phyloP scores from a whole-genome alignment of 2,888 invertebrate species.

The Lydus trimaculatus region DNA sequence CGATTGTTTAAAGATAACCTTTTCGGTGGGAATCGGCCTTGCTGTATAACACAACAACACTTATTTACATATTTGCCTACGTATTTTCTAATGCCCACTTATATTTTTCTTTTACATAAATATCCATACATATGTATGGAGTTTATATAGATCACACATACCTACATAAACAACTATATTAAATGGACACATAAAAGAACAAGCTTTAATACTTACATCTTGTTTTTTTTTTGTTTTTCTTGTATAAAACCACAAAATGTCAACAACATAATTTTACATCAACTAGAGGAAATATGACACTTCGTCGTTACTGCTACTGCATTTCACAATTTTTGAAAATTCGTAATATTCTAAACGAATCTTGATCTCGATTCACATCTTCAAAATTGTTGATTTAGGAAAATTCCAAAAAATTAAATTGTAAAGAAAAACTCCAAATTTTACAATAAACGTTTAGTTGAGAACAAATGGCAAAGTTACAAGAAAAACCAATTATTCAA shows the following conservation, averaged over 20 bases:
- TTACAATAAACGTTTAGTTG: too few relatives aligned
- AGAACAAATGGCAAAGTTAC: too few relatives aligned
- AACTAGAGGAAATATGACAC: neutral
- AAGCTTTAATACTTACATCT: neutral
- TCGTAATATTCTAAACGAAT: neutral
- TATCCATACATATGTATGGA: conserved; percentile 1
- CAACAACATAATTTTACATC: neutral
- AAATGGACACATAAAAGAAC: neutral
- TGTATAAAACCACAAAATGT: neutral
- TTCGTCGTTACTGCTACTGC: neutral
- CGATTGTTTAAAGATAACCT: conserved; percentile 25
- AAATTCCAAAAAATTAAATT: too few relatives aligned
- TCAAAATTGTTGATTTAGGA: too few relatives aligned
- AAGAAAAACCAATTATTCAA: too few relatives aligned
- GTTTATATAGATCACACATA: neutral
- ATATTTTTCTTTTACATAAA: neutral
- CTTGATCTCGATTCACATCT: neutral
- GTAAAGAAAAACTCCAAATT: too few relatives aligned
- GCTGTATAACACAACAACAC: neutral
- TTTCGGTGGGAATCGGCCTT: conserved; percentile 19
- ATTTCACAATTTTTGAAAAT: neutral
- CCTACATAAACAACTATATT: neutral
- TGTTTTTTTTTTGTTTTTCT: neutral
- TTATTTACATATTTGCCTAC: neutral
- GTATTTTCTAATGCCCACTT: neutral